Percentiles rank a stretch among this genome's conserved stretches.
Conservation (phyloP, 1,140 invertebrate species). For the Schlechtendalia chinensis region DNA sequence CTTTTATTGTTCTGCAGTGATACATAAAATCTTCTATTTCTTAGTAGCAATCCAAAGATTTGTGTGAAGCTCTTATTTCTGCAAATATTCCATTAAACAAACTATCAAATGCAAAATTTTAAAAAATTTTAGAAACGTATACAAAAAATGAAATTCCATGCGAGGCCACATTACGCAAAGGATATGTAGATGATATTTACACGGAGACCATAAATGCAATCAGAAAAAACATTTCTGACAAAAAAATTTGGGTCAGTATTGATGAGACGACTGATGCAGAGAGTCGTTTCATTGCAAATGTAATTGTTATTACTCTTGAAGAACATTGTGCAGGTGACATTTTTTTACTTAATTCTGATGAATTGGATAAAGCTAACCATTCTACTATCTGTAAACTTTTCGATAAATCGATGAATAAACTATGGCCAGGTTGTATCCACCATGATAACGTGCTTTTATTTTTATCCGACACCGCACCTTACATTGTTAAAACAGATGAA, state of each 20-base stretch:
- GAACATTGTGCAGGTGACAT: too few relatives aligned
- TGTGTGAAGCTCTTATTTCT: too few relatives aligned
- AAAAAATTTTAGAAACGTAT: too few relatives aligned
- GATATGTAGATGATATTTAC: neutral
- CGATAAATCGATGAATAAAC: conserved; percentile 8
- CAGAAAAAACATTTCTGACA: neutral
- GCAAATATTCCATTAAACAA: neutral
- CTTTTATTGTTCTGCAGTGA: conserved; percentile 6
- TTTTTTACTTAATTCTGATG: too few relatives aligned
- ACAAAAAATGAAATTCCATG: too few relatives aligned
- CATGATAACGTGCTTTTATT: conserved; percentile 38
- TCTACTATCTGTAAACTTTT: conserved; percentile 12
- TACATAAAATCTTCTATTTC: too few relatives aligned
- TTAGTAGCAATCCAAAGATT: too few relatives aligned
- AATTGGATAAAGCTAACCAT: too few relatives aligned
- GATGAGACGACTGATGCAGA: too few relatives aligned
- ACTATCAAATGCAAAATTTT: neutral
- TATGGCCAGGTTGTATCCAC: conserved; percentile 29
- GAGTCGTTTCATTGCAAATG: conserved; percentile 23
- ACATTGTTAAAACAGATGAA: conserved; percentile 31
- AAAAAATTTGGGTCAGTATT: conserved; percentile 21
- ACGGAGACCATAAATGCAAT: neutral
- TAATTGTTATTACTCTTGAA: conserved; percentile 7
- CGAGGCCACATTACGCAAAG: neutral
- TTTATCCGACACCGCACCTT: too few relatives aligned